A percentile compares a stretch with the other conserved stretches of the same genome.
Conservation (phyloP, 2,113 vertebrate genomes). For the Apus apus region DNA sequence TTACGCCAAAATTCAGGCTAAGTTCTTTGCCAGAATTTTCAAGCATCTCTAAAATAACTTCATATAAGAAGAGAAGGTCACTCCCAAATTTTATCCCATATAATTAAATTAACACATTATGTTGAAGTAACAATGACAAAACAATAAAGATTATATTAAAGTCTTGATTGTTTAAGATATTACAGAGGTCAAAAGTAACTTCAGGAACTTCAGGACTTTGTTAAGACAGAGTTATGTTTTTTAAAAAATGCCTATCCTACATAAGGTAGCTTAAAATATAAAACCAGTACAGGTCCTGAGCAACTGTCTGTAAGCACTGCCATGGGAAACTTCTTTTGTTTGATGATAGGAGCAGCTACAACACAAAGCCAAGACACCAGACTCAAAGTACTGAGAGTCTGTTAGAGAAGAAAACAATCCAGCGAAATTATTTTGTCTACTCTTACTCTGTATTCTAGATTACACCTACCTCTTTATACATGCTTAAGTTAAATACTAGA, state of each 20-base stretch:
- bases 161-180: not conserved
- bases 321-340: not conserved
- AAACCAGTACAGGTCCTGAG: not conserved
- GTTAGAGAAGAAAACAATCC: not conserved
- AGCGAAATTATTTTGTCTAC: not conserved
- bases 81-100: not conserved
- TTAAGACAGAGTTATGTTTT: not conserved
- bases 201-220: not conserved
- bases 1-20: not conserved
- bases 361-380: not conserved
- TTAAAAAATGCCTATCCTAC: not conserved
- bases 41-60: not conserved
- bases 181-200: not conserved
- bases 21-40: not conserved
- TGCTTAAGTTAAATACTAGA: not conserved
- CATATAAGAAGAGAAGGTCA: not conserved
- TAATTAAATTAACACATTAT: not conserved
- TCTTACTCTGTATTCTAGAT: not conserved
- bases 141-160: not conserved
- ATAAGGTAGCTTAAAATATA: not conserved
- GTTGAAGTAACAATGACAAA: not conserved
- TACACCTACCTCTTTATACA: not conserved
- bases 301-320: not conserved
- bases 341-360: not conserved
- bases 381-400: not conserved